These are phyloP conservation scores for Megathymus violae DNA, from an alignment of 1,140 invertebrate genomes.

Conservation along the genomic window DNA sequence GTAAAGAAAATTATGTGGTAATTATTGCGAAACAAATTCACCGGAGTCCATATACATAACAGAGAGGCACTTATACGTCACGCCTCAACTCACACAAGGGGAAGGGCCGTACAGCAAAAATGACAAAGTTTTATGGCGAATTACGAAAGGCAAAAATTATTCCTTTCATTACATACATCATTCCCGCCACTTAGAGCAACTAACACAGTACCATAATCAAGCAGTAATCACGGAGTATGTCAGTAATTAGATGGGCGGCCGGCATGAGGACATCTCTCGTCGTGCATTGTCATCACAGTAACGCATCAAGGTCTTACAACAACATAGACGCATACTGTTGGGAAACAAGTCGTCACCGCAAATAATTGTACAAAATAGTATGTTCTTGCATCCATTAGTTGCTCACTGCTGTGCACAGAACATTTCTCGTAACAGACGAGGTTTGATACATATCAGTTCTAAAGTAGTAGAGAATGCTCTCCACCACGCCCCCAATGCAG, in stretches of 20 bases:
- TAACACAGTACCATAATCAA: slow-evolving; percentile 18
- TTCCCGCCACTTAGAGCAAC: not conserved
- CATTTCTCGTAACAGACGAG: too few species aligned
- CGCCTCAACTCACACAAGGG: too few species aligned
- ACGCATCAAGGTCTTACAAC: not conserved
- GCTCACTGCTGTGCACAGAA: too few species aligned
- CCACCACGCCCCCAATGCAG: too few species aligned
- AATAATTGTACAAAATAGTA: not conserved
- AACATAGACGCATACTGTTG: slow-evolving; percentile 1
- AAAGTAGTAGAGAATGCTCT: too few species aligned
- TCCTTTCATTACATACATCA: not conserved
- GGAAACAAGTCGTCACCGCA: not conserved
- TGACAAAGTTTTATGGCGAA: not conserved
- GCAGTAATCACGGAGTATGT: slow-evolving; percentile 21
- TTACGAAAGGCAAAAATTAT: not conserved
- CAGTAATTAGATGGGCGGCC: slow-evolving; percentile 16
- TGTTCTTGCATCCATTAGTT: not conserved
- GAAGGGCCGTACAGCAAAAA: not conserved
- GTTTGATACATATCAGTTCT: too few species aligned
- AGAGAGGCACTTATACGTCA: too few species aligned
- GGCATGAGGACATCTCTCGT: not conserved
- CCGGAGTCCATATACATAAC: too few species aligned
- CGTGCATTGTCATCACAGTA: slow-evolving; percentile 12
- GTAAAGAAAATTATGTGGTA: too few species aligned
- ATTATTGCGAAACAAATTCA: too few species aligned